These are phyloP conservation scores for Pediacus dermestoides DNA, from an alignment of 2,888 invertebrate genomes.

Conservation along the genomic window DNA sequence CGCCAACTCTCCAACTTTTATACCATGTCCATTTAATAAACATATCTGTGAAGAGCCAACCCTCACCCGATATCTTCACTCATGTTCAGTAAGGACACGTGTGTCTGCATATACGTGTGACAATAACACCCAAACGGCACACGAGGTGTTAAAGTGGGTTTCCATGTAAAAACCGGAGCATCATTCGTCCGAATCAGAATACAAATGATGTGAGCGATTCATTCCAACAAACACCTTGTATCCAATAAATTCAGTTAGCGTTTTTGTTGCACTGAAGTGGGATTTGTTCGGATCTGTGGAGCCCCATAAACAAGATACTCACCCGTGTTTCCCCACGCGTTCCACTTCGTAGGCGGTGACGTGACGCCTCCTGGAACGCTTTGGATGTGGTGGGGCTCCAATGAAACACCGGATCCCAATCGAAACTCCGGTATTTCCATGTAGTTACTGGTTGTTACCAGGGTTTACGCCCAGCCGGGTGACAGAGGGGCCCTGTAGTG, in stretches of 20 bases:
- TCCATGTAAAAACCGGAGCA: constrained; percentile 51
- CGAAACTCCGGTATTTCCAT: constrained; percentile 41
- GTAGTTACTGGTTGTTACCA: constrained; percentile 40
- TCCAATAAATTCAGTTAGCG: constrained; percentile 53
- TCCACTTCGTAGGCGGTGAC: constrained; percentile 28
- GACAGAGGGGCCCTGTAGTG: constrained; percentile 35
- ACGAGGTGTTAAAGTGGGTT: constrained; percentile 52
- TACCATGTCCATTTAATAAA: constrained; percentile 50
- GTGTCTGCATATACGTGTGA: too few relatives aligned
- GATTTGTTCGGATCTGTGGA: constrained; percentile 51
- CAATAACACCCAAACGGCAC: constrained; percentile 42
- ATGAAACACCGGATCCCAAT: constrained; percentile 25
- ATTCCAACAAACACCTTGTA: constrained; percentile 53
- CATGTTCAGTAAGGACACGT: constrained; percentile 43
- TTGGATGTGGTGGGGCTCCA: constrained; percentile 39
- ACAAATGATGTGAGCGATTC: constrained; percentile 52
- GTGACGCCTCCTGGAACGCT: constrained; percentile 21
- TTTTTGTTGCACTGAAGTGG: constrained; percentile 50
- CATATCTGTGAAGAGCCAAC: constrained; percentile 45
- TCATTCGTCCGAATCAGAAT: constrained; percentile 52
- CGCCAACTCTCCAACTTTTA: too few relatives aligned
- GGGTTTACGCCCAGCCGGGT: constrained; percentile 37
- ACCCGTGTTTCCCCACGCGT: constrained; percentile 42
- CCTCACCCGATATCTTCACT: constrained; percentile 44
- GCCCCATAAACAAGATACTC: constrained; percentile 52